Conservation (phyloP, 2,113 vertebrate genomes). For the Colinus virginianus region DNA sequence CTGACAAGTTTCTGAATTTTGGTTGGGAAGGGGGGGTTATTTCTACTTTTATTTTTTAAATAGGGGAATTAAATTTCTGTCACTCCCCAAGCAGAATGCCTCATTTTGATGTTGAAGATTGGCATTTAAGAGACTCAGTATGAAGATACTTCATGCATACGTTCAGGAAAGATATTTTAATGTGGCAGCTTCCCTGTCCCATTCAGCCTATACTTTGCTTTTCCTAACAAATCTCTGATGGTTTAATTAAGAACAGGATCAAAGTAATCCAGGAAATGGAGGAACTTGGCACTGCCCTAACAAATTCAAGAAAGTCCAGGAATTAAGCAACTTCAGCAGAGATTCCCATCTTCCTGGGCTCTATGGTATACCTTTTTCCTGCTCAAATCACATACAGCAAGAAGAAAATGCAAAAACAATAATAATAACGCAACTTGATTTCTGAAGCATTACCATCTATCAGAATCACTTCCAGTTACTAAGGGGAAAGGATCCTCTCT, state of each 20-base stretch:
- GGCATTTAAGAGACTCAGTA: not conserved
- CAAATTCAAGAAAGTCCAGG: not conserved
- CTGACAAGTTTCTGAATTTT: not conserved
- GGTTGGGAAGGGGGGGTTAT: not conserved
- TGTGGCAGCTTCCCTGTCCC: not conserved
- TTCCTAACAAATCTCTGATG: not conserved
- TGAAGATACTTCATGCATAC: not conserved
- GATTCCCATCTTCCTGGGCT: not conserved
- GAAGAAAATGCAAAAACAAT: not conserved
- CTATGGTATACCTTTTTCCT: not conserved
- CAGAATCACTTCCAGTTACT: not conserved
- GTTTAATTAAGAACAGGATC: not conserved
- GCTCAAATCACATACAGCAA: accelerated
- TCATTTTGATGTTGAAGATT: not conserved
- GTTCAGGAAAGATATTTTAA: not conserved
- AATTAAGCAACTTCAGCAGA: not conserved
- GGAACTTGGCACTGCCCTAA: not conserved
- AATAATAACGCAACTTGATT: not conserved
- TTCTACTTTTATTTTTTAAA: not conserved
- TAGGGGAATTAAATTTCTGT: not conserved
- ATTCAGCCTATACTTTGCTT: not conserved
- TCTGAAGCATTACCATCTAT: not conserved
- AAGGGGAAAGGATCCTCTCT: not conserved
- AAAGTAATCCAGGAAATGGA: slow-evolving; percentile 22
- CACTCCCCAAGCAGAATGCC: not conserved